These are phyloP conservation scores for Ctenopoma kingsleyae DNA, from an alignment of 2,797 vertebrate species.

Conservation along the genomic window DNA sequence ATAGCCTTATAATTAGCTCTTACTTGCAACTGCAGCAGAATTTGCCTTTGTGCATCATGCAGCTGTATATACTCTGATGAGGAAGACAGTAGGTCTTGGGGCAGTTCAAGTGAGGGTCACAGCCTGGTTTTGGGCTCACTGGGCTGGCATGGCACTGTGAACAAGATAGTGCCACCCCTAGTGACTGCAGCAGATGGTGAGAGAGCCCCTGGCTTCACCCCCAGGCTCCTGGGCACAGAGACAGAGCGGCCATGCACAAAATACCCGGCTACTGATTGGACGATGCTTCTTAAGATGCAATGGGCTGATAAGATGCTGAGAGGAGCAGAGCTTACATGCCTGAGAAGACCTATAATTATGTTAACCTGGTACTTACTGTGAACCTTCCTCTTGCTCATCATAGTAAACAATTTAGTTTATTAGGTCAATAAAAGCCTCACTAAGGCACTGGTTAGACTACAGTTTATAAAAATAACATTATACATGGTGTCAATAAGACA, in stretches of 20 bases:
- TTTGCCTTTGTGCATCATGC: slow-evolving; percentile 8
- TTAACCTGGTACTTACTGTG: slow-evolving; percentile 42
- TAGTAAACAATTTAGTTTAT: slow-evolving; percentile 10
- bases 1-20: neutral
- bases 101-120: slow-evolving; percentile 13
- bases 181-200: slow-evolving; percentile 78
- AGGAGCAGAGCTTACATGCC: slow-evolving; percentile 56
- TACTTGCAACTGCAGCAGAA: neutral
- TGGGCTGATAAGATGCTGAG: slow-evolving; percentile 53
- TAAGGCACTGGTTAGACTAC: neutral
- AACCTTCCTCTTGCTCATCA: slow-evolving; percentile 13
- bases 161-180: slow-evolving; percentile 47
- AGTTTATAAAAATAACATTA: slow-evolving; percentile 1
- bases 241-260: slow-evolving; percentile 70
- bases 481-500: neutral
- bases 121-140: slow-evolving; percentile 31
- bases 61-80: slow-evolving; percentile 39
- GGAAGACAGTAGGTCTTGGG: slow-evolving; percentile 18
- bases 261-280: slow-evolving; percentile 63
- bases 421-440: slow-evolving; percentile 23
- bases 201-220: slow-evolving; percentile 45
- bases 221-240: slow-evolving; percentile 48
- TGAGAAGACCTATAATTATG: slow-evolving; percentile 57
- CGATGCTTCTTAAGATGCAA: slow-evolving; percentile 44
- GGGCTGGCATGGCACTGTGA: slow-evolving; percentile 38